A percentile compares a stretch with the other conserved stretches of the same genome.
phyloP scores from a whole-genome alignment of 2,113 vertebrate species.

The Patagioenas fasciata region DNA sequence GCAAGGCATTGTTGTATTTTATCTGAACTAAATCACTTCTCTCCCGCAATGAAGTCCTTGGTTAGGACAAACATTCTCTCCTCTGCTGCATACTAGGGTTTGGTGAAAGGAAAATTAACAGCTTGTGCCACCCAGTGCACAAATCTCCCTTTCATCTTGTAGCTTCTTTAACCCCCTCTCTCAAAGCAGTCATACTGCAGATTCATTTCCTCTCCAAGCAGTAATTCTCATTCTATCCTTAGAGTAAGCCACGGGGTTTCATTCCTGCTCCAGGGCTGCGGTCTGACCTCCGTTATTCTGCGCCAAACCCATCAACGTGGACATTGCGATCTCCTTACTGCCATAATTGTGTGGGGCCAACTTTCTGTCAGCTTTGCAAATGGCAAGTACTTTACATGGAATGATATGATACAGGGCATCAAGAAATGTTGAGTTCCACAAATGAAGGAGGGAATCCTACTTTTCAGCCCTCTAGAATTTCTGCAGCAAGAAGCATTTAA shows the following conservation, averaged over 20 bases:
- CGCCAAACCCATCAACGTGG: not conserved
- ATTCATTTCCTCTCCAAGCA: not conserved
- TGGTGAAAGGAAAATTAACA: not conserved
- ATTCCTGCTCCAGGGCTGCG: not conserved
- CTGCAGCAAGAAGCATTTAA: not conserved
- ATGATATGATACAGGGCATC: not conserved
- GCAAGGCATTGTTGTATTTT: not conserved
- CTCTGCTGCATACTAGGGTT: not conserved
- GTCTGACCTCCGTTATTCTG: not conserved
- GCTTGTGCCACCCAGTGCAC: not conserved
- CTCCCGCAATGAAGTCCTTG: not conserved
- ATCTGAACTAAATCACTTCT: not conserved
- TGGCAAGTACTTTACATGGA: not conserved
- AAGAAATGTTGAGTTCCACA: not conserved
- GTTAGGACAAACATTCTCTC: not conserved
- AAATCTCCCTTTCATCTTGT: not conserved
- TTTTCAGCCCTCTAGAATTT: not conserved
- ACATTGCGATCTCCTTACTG: not conserved
- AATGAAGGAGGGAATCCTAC: not conserved
- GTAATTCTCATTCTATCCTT: not conserved
- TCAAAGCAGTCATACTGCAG: not conserved
- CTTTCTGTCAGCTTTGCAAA: not conserved
- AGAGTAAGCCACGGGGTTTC: not conserved
- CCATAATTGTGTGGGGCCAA: fast-evolving
- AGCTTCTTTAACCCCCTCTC: not conserved